A percentile compares a stretch with the other conserved stretches of the same genome.
Evolutionary conservation across 2,113 vertebrate genomes (phyloP).

Genomic region (Silurus asotus): DNA sequence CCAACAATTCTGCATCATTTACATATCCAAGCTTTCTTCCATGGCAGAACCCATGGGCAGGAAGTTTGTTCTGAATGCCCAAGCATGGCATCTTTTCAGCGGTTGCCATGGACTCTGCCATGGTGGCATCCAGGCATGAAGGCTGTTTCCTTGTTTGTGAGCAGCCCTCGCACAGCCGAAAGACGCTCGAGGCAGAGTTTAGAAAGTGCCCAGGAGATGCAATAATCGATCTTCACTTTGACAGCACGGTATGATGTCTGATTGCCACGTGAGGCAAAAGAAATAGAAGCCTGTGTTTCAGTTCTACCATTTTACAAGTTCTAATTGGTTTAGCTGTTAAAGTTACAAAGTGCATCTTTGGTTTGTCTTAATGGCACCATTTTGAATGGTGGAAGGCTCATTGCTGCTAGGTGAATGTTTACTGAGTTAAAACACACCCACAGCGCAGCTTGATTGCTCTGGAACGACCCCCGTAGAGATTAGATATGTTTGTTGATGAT

Average conservation of each 20-base stretch:
- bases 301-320: not conserved
- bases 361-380: not conserved
- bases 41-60: conserved; percentile 29
- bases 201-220: not conserved
- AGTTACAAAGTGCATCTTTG: not conserved
- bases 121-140: conserved; percentile 67
- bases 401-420: conserved; percentile 6
- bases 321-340: not conserved
- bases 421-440: not conserved
- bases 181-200: not conserved
- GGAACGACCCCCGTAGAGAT: conserved; percentile 49
- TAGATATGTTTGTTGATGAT: conserved; percentile 51
- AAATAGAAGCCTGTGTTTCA: not conserved
- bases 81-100: conserved; percentile 71
- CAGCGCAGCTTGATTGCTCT: conserved; percentile 36
- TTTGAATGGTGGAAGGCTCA: not conserved
- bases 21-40: conserved; percentile 31
- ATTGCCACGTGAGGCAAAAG: not conserved
- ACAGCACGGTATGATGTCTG: not conserved
- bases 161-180: conserved; percentile 55
- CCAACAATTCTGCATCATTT: conserved; percentile 24
- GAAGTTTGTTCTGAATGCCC: conserved; percentile 72
- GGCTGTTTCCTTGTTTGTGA: conserved; percentile 60
- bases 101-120: conserved; percentile 79
- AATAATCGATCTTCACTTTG: not conserved